Evolutionary conservation across 2,888 invertebrate genomes (phyloP), one percentile per base, ranked within the genome.

Genomic region (Chaetogeoica ovagalla): DNA sequence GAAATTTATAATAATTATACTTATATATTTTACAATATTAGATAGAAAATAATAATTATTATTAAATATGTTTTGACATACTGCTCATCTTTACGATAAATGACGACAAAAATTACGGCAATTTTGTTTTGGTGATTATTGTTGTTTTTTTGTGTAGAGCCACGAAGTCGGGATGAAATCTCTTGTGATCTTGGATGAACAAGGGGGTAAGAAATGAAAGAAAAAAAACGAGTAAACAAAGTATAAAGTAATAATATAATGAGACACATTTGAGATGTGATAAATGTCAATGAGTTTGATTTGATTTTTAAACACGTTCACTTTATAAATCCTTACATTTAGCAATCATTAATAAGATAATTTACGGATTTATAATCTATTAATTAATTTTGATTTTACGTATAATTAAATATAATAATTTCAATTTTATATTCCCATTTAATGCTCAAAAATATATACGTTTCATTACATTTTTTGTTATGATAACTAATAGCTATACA

Each of bases 91-190:
- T 75, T 68, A 75, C 66, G 43, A 75, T 57, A 75, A 74, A 66
- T 48, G 57, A 9, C 30, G 43, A 43, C 30, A 30, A 30, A 30
- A 30, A 30, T 30, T 30, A 30, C 30, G 30, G 43, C 39, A n/a
- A 43, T 75, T 75, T 59, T 66, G 66, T 60, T 60, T 52, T 62
- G 60, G 70, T 77, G 70, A 39, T 70, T 77, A 60, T 77, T 79
- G 83, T 86, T 83, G 86, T 86, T 79, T 83, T 82, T 82, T 82
- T 82, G 59, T 94, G 91, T 94, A 98, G 97, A 96, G 97, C 91
- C 97, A 97, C 92, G 97, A 98, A 91, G 97, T 97, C 89, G 97
- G 97, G 90, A 98, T 98, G 93, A 95, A 95, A 91, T 95, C 97
- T 90, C 94, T 98, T 91, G 97, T 98, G 90, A 97, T 97, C 93